Evolutionary conservation across 2,797 vertebrate genomes (phyloP).

Genomic region (Anomalospiza imberbis): DNA sequence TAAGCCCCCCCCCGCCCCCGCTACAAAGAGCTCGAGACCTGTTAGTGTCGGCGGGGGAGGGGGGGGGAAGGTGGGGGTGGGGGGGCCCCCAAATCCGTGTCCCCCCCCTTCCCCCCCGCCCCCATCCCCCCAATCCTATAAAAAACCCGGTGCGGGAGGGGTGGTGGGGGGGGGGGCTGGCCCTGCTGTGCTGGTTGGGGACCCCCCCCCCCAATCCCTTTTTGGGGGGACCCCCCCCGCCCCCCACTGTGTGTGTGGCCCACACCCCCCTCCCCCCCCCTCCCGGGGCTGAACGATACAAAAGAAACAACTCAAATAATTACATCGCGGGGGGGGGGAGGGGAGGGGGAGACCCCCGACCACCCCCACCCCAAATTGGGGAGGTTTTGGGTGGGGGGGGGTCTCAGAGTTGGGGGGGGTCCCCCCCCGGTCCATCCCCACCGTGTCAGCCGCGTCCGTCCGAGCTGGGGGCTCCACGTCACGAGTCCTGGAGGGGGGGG

Average conservation of each 20-base stretch:
- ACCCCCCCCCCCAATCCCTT: neutral
- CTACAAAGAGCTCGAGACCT: too few species aligned
- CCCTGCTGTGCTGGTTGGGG: neutral
- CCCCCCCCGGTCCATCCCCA: neutral
- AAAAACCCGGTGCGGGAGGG: neutral
- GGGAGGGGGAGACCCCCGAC: neutral
- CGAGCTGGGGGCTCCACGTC: neutral
- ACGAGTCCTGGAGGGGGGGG: neutral
- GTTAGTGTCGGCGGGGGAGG: too few species aligned
- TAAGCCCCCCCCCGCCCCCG: too few species aligned
- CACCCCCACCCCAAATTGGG: neutral
- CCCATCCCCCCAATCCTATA: too few species aligned
- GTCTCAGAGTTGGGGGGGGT: neutral
- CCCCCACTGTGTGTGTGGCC: neutral
- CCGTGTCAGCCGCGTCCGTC: neutral
- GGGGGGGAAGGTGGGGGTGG: too few species aligned
- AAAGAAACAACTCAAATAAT: too few species aligned
- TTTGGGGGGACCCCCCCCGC: neutral
- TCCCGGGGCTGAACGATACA: too few species aligned
- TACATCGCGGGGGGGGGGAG: too few species aligned
- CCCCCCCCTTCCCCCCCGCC: too few species aligned
- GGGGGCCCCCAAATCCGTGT: too few species aligned
- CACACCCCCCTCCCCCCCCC: neutral
- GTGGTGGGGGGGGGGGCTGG: neutral
- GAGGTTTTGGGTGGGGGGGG: neutral